Base-by-base conservation (phyloP, 2,888 invertebrate species). In the Ormyrus thymus region DNA sequence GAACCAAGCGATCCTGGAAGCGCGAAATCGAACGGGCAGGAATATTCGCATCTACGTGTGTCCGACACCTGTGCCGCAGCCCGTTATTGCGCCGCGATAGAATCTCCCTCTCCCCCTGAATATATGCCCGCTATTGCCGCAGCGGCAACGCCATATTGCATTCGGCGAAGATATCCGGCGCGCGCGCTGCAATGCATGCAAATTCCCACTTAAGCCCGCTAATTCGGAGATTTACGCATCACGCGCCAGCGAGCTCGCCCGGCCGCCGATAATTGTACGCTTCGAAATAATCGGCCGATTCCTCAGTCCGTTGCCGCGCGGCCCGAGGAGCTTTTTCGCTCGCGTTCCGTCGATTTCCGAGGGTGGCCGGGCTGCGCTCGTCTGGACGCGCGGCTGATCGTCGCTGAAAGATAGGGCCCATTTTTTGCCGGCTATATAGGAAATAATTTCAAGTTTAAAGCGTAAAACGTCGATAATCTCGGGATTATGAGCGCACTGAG, bases 121-220 rank as follows among this genome's bases (percentile, higher is more conserved):
- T 76, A 48, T 46, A 69, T n/a, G n/a, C 9, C 61, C 48, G 46
- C 68, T 68, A 68, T 68, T 61, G 62, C 68, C 58, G 75, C 82
- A 79, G 78, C 78, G 77, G 81, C 80, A 79, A 80, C 84, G 82
- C 84, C 84, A 84, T 84, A 84, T 84, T 84, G 84, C 84, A 83
- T 81, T 82, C 83, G 83, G 81, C 45, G 55, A 66, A 73, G 69
- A 78, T 74, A 69, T 56, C 62, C 70, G 51, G 11, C 10, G 50
- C 81, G 79, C 77, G 82, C 79, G 80, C 81, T 81, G 82, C 80
- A 79, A 80, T 15, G 68, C 78, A 66, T 72, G 79, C 77, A 73
- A 83, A 83, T 84, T 81, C 82, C 82, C 81, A 83, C 83, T 83
- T 83, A 81, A 82, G 80, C 80, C 81, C 81, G 71, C 76, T 80